Percentiles rank a stretch among this genome's conserved stretches.
phyloP scores from a whole-genome alignment of 1,140 invertebrate species.

The Druon quercuslanigerum region DNA sequence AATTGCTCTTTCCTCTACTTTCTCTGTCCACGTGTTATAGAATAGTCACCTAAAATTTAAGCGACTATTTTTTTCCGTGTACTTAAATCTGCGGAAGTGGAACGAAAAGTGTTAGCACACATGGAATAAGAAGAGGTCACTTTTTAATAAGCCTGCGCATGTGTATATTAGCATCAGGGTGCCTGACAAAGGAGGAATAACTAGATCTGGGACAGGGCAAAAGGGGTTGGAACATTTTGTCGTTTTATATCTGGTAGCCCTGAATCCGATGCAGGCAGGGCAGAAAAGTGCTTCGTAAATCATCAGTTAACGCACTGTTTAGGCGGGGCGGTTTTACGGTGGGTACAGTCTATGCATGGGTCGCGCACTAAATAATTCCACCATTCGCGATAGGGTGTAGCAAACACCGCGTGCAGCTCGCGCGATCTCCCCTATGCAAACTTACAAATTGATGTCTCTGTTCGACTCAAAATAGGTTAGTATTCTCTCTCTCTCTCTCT shows the following conservation, averaged over 20 bases:
- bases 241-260: constrained; percentile 1
- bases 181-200: constrained; percentile 59
- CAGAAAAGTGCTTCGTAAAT: constrained; percentile 66
- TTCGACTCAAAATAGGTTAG: too few relatives aligned
- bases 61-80: not conserved
- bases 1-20: too few relatives aligned
- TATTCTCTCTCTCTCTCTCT: too few relatives aligned
- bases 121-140: constrained; percentile 52
- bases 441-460: constrained; percentile 60
- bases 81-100: constrained; percentile 46
- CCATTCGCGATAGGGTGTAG: constrained; percentile 63
- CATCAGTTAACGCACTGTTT: constrained; percentile 75
- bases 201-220: constrained; percentile 59
- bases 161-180: constrained; percentile 57
- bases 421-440: constrained; percentile 45
- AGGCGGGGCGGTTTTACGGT: constrained; percentile 76
- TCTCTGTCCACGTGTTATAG: too few relatives aligned
- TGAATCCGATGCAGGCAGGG: constrained; percentile 33
- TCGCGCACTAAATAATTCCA: constrained; percentile 73
- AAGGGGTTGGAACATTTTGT: constrained; percentile 54
- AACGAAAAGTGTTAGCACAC: constrained; percentile 39
- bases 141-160: constrained; percentile 60
- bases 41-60: too few relatives aligned
- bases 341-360: constrained; percentile 71
- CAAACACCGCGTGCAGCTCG: constrained; percentile 38